Base-by-base conservation (phyloP, 2,113 vertebrate genomes). In the Platysternon megacephalum region DNA sequence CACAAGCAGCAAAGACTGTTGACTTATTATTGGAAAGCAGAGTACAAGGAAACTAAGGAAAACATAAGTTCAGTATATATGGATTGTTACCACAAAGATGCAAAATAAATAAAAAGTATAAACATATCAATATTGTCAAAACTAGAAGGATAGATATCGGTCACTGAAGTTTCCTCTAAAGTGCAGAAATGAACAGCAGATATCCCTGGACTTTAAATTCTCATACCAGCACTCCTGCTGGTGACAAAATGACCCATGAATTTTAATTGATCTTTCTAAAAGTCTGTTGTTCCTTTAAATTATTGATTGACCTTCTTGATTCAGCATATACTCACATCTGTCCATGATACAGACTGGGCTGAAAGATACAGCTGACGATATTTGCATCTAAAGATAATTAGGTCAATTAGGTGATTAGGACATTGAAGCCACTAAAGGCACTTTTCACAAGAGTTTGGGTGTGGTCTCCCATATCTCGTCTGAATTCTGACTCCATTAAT, bases 221-320 rank as follows among this genome's bases (percentile, higher is more conserved):
- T 48, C 56, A 58, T 48, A 35, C 65, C 52, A 85, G 48, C 58
- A 58, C 19, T 42, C 85, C 88, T 91, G 81, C 79, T 49, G 39
- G 82, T 80, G 46, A 78, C 86, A 87, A 92, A 85, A 92, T 14
- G 48, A 53, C 53, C 83, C 87, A 46, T 82, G 83, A 95, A 94
- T 86, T 35, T 61, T 56, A 92, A 95, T 91, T 92, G 90, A 94
- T 95, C 92, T 89, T 91, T 93, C 85, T 55, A 85, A 88, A 91
- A 80, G 80, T 85, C 83, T 85, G 74, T 48, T 88, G 86, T 91
- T 92, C 68, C 84, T 93, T 86, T 92, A 85, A 88, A 85, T 91
- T 95, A 94, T 89, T 94, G 87, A 95, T 89, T 87, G 76, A 19
- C 83, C 46, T 56, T 82, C 49, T 90, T 81, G 58, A 55, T 87